These are phyloP conservation scores for Mesorhabditis belari DNA, from an alignment of 2,888 invertebrate species.

Conservation along the genomic window DNA sequence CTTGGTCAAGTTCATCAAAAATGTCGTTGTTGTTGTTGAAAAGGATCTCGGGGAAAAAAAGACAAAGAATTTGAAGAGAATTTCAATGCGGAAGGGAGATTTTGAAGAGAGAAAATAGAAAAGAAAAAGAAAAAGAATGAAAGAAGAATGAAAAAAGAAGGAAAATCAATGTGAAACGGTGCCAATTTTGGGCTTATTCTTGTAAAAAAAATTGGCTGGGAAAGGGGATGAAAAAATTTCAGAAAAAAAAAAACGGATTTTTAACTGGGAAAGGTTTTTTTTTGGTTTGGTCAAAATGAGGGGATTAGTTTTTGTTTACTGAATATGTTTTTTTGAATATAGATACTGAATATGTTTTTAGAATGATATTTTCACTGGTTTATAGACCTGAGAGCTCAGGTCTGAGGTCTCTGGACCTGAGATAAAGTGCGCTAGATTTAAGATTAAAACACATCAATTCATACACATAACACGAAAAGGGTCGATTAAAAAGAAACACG, in stretches of 20 bases:
- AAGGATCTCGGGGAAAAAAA: not conserved
- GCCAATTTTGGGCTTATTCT: not conserved
- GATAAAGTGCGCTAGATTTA: no score
- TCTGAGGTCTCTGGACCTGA: no score
- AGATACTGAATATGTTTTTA: no score
- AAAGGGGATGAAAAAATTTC: not conserved
- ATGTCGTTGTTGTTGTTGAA: constrained; percentile 6
- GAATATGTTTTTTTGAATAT: no score
- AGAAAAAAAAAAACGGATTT: not conserved
- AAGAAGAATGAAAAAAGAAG: not conserved
- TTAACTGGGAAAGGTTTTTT: no score
- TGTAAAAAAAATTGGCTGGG: not conserved
- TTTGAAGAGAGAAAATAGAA: not conserved
- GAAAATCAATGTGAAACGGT: not conserved
- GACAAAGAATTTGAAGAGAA: constrained; percentile 1
- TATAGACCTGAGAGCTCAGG: no score
- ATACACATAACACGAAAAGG: no score
- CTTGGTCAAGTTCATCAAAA: not conserved
- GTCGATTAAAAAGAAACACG: no score
- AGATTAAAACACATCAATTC: no score
- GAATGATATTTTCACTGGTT: no score
- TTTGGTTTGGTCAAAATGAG: not conserved
- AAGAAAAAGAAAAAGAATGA: not conserved
- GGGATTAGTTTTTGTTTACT: not conserved
- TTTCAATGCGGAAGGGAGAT: not conserved